Evolutionary conservation across 2,113 vertebrate species (phyloP).

Genomic region (Strix aluco): DNA sequence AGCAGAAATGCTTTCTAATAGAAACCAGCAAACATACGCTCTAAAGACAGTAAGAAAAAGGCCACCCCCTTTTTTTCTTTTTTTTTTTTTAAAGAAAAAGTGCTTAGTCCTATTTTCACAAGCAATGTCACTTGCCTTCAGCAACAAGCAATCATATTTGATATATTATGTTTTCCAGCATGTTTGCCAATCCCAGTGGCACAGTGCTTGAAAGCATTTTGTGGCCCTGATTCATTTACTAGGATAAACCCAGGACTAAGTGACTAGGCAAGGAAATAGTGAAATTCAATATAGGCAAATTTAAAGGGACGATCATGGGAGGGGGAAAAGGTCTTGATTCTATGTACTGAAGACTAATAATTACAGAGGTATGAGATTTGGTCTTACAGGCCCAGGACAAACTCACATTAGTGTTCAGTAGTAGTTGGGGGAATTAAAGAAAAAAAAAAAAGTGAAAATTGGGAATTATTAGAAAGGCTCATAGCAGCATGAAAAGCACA

Average conservation of each 20-base stretch:
- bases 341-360: not conserved
- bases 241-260: not conserved
- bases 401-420: not conserved
- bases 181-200: not conserved
- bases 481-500: not conserved
- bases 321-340: not conserved
- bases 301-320: not conserved
- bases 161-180: not conserved
- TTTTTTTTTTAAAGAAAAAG: not conserved
- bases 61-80: fast-evolving
- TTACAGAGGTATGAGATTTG: not conserved
- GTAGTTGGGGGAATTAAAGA: fast-evolving
- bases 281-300: not conserved
- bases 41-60: not conserved
- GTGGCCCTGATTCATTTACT: not conserved
- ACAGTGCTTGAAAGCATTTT: not conserved
- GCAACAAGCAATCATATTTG: not conserved
- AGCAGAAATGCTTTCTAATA: not conserved
- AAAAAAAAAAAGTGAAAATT: not conserved
- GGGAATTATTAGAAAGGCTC: not conserved
- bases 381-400: not conserved
- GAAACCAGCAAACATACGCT: not conserved
- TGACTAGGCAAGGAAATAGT: not conserved
- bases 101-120: not conserved
- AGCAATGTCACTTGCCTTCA: not conserved